Evolutionary conservation across 1,140 invertebrate species (phyloP).

Genomic region (Anthonomus grandis): DNA sequence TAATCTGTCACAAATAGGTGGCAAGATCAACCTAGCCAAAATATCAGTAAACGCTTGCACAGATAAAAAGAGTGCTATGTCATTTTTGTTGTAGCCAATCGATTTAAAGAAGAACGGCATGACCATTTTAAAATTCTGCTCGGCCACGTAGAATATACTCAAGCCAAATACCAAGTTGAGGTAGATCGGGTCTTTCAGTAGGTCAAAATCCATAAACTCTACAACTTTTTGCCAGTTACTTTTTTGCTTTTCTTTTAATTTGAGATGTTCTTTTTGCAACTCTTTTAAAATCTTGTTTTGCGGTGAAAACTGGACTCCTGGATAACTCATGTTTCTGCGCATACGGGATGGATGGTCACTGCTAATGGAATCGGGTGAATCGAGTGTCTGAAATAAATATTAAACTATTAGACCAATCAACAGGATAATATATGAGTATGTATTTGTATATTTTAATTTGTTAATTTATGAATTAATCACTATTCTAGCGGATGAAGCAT

Average conservation of each 20-base stretch:
- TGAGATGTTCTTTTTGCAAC: conserved; percentile 25
- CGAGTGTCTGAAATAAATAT: conserved; percentile 13
- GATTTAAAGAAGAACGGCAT: conserved; percentile 68
- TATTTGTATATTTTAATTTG: too few relatives aligned
- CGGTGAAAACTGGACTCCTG: conserved; percentile 41
- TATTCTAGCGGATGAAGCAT: too few relatives aligned
- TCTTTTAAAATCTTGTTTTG: conserved; percentile 38
- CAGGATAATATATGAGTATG: too few relatives aligned
- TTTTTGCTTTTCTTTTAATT: conserved; percentile 36
- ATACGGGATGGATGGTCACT: conserved; percentile 17
- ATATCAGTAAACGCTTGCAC: conserved; percentile 71
- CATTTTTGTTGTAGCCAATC: conserved; percentile 61
- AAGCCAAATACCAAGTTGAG: conserved; percentile 67
- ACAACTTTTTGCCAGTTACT: conserved; percentile 43
- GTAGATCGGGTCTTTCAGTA: conserved; percentile 57
- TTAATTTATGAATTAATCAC: too few relatives aligned
- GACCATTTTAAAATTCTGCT: conserved; percentile 72
- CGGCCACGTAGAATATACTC: conserved; percentile 69
- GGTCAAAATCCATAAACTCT: conserved; percentile 45
- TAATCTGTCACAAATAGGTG: conserved; percentile 66
- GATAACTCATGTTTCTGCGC: conserved; percentile 45
- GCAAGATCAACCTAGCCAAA: conserved; percentile 63
- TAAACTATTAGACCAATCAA: not conserved
- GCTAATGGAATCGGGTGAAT: not conserved
- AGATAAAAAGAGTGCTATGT: conserved; percentile 67